A percentile compares a stretch with the other conserved stretches of the same genome.
Evolutionary conservation across 2,797 vertebrate species (phyloP).

Genomic region (Sparidentex hasta): DNA sequence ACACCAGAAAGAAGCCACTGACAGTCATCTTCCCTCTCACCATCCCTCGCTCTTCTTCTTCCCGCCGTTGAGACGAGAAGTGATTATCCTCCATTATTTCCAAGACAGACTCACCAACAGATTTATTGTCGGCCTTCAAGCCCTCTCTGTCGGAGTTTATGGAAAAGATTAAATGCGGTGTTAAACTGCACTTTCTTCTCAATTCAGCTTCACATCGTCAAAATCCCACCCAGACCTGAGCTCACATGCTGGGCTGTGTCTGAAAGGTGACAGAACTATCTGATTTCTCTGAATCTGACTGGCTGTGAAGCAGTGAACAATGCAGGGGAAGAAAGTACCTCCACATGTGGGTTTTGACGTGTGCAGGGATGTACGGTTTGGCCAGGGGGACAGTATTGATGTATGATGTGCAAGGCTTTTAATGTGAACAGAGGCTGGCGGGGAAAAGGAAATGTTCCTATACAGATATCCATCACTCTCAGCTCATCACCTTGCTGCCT

Average conservation of each 20-base stretch:
- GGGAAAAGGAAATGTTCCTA: slow-evolving; percentile 85
- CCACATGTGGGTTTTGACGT: slow-evolving; percentile 75
- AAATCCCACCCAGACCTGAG: slow-evolving; percentile 41
- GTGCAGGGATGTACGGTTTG: slow-evolving; percentile 44
- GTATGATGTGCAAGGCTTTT: slow-evolving; percentile 82
- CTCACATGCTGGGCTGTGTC: slow-evolving; percentile 22
- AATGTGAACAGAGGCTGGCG: slow-evolving; percentile 83
- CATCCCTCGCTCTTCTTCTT: slow-evolving; percentile 46
- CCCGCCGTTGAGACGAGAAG: slow-evolving; percentile 53
- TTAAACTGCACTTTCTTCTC: slow-evolving; percentile 70
- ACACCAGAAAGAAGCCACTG: slow-evolving; percentile 57
- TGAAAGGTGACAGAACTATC: slow-evolving; percentile 45
- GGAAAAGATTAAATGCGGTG: slow-evolving; percentile 74
- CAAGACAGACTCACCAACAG: slow-evolving; percentile 68
- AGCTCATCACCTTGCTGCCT: slow-evolving; percentile 83
- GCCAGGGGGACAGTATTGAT: slow-evolving; percentile 76
- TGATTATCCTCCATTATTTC: slow-evolving; percentile 71
- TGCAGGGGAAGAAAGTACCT: slow-evolving; percentile 63
- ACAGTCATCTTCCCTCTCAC: slow-evolving; percentile 50
- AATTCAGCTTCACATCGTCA: slow-evolving; percentile 43
- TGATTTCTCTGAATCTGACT: slow-evolving; percentile 44
- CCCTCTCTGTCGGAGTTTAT: slow-evolving; percentile 66
- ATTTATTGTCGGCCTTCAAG: slow-evolving; percentile 75
- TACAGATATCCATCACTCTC: slow-evolving; percentile 88
- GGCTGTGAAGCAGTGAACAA: slow-evolving; percentile 38